Evolutionary conservation across 2,113 vertebrate species (phyloP).

Genomic region (Neopipo cinnamomea): DNA sequence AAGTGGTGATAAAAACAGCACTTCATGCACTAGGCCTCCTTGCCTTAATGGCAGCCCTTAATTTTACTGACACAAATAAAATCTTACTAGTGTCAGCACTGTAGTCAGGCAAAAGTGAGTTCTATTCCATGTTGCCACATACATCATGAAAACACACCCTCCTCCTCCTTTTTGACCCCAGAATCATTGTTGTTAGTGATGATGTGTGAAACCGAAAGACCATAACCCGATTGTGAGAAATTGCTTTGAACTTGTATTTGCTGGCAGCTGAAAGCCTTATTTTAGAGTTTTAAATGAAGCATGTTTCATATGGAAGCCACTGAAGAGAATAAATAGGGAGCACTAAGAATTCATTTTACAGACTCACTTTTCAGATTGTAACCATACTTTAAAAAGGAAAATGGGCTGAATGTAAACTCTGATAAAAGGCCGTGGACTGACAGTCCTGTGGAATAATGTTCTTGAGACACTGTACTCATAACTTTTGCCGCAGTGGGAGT

Average conservation of each 20-base stretch:
- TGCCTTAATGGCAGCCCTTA: neutral
- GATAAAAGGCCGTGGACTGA: neutral
- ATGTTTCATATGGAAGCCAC: neutral
- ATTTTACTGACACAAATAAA: slow-evolving; percentile 61
- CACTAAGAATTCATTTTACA: neutral
- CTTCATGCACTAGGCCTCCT: neutral
- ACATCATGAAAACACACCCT: neutral
- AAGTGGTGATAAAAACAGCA: slow-evolving; percentile 32
- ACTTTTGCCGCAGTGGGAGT: neutral
- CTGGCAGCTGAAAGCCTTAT: slow-evolving; percentile 17
- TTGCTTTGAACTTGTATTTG: slow-evolving; percentile 32
- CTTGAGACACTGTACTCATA: neutral
- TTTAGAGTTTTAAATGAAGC: slow-evolving; percentile 34
- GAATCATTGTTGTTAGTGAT: slow-evolving; percentile 27
- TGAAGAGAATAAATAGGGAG: slow-evolving; percentile 16
- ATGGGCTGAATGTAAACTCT: neutral
- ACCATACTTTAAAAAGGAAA: neutral
- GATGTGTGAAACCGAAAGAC: slow-evolving; percentile 39
- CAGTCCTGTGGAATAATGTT: neutral
- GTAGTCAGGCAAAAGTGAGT: slow-evolving; percentile 29
- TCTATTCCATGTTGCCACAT: slow-evolving; percentile 9
- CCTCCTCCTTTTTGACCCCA: slow-evolving; percentile 24
- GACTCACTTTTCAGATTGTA: neutral
- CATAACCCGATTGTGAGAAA: slow-evolving; percentile 36
- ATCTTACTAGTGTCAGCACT: slow-evolving; percentile 45